A percentile compares a stretch with the other conserved stretches of the same genome.
Conservation (phyloP, 2,888 invertebrate genomes). For the Clostera curtula region DNA sequence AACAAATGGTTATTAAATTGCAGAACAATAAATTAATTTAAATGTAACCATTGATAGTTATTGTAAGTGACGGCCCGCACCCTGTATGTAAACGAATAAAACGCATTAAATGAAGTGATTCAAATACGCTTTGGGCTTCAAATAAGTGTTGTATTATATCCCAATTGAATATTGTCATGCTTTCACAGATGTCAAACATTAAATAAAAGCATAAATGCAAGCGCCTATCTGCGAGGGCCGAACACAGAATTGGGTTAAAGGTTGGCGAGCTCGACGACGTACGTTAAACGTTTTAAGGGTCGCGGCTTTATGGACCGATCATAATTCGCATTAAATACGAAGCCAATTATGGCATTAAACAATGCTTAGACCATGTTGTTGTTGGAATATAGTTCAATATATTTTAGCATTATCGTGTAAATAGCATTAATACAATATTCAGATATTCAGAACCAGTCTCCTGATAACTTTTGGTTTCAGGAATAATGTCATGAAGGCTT, state of each 20-base stretch:
- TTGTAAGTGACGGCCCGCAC: slow-evolving; percentile 9
- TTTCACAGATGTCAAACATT: slow-evolving; percentile 23
- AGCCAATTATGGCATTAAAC: slow-evolving; percentile 38
- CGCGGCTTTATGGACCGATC: slow-evolving; percentile 44
- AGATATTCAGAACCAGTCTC: too few species aligned
- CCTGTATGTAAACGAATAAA: slow-evolving; percentile 24
- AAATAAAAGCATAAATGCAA: slow-evolving; percentile 49
- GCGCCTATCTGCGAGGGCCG: slow-evolving; percentile 45
- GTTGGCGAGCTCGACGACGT: slow-evolving; percentile 43
- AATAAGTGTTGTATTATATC: slow-evolving; percentile 21
- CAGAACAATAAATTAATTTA: slow-evolving; percentile 5
- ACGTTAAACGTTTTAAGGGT: slow-evolving; percentile 48
- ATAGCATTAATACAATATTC: too few species aligned
- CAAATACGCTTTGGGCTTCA: slow-evolving; percentile 19
- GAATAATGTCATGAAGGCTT: too few species aligned
- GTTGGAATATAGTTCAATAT: background rate
- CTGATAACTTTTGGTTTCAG: too few species aligned
- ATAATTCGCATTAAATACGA: slow-evolving; percentile 49
- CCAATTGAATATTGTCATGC: slow-evolving; percentile 28
- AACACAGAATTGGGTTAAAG: slow-evolving; percentile 55
- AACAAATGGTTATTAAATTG: slow-evolving; percentile 9
- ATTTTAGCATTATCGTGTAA: background rate
- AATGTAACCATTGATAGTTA: slow-evolving; percentile 4
- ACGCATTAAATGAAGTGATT: slow-evolving; percentile 24
- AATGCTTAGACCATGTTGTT: slow-evolving; percentile 18